Percentiles rank a stretch among this genome's conserved stretches.
Evolutionary conservation across 2,797 vertebrate species (phyloP).

Genomic region (Stomatorhinus walkeri): DNA sequence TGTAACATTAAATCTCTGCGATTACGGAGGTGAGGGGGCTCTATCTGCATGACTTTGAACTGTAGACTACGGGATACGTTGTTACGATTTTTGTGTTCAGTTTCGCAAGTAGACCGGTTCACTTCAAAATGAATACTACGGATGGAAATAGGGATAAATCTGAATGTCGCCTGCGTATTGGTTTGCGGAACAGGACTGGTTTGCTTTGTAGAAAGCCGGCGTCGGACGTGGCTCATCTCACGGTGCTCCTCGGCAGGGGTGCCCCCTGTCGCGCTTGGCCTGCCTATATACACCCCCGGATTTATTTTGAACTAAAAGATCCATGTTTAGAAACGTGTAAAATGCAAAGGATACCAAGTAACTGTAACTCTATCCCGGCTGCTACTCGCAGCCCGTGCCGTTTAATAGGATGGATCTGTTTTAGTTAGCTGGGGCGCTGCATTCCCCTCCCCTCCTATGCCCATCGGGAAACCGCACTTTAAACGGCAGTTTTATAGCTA

Average conservation of each 20-base stretch:
- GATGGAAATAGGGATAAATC: background rate
- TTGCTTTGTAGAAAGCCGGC: background rate
- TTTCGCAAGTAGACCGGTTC: background rate
- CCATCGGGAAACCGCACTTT: background rate
- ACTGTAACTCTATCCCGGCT: background rate
- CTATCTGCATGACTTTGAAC: background rate
- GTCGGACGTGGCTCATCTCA: background rate
- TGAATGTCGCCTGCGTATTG: background rate
- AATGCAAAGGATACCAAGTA: background rate
- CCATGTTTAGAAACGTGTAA: background rate
- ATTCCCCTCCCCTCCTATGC: background rate
- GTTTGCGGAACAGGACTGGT: background rate
- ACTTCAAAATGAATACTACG: background rate
- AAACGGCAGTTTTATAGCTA: background rate
- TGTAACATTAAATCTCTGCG: slow-evolving; percentile 2
- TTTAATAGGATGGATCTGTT: background rate
- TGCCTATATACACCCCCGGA: background rate
- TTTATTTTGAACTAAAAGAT: background rate
- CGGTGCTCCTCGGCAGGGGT: background rate
- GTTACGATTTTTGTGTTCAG: background rate
- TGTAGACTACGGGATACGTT: background rate
- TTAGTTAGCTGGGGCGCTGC: background rate
- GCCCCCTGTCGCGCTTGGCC: background rate
- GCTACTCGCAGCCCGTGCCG: background rate
- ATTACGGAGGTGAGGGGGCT: background rate